These are phyloP conservation scores for Epinotia brunnichana DNA, from an alignment of 2,888 invertebrate species.

Conservation along the genomic window DNA sequence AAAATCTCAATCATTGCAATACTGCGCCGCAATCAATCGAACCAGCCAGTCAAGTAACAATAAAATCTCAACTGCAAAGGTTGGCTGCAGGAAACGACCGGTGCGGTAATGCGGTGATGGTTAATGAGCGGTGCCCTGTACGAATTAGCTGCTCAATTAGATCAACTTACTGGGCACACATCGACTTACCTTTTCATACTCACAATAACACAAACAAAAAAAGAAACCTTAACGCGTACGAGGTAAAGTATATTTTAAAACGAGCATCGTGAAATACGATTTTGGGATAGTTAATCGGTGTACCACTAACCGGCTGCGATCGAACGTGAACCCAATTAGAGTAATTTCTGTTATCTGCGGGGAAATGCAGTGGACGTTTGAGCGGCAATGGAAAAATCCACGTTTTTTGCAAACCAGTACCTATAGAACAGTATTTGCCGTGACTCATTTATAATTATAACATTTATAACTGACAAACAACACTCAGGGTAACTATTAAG, in stretches of 20 bases:
- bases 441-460: no score
- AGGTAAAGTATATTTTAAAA: constrained; percentile 1
- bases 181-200: constrained; percentile 29
- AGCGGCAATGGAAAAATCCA: constrained; percentile 7
- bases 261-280: constrained; percentile 1
- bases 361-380: constrained; percentile 21
- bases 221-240: not conserved
- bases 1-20: constrained; percentile 25
- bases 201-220: not conserved
- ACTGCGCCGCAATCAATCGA: constrained; percentile 24
- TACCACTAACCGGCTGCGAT: constrained; percentile 34
- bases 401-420: not conserved
- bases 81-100: constrained; percentile 20
- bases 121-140: constrained; percentile 63
- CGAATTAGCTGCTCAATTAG: constrained; percentile 82
- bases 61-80: constrained; percentile 29
- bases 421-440: not conserved
- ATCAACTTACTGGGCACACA: constrained; percentile 75
- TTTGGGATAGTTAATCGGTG: constrained; percentile 8
- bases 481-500: no score
- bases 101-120: constrained; percentile 34
- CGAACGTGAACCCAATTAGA: constrained; percentile 35
- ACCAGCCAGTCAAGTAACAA: constrained; percentile 36
- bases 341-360: constrained; percentile 35
- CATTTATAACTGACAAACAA: not conserved